A percentile compares a stretch with the other conserved stretches of the same genome.
Evolutionary conservation across 2,113 vertebrate species (phyloP).

Genomic region (Girardinichthys multiradiatus): DNA sequence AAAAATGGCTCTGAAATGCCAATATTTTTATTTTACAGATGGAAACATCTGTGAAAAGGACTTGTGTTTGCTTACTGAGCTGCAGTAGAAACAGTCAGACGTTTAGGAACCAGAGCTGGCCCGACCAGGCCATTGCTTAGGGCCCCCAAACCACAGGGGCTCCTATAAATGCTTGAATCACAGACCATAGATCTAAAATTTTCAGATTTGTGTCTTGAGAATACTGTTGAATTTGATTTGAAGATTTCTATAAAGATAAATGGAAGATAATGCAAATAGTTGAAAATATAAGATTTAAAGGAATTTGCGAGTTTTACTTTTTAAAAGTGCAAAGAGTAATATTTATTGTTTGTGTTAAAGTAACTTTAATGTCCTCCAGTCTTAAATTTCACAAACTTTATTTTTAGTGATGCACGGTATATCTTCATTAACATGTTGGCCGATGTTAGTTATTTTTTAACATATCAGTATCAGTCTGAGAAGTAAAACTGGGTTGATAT

Average conservation of each 20-base stretch:
- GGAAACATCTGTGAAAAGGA: not conserved
- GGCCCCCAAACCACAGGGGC: not conserved
- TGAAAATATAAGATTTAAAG: not conserved
- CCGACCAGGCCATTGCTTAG: not conserved
- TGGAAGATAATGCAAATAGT: too few species aligned
- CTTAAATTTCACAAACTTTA: too few species aligned
- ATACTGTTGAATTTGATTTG: not conserved
- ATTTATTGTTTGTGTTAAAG: not conserved
- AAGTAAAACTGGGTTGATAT: too few species aligned
- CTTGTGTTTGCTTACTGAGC: not conserved
- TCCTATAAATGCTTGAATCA: not conserved
- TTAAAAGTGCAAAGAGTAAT: not conserved
- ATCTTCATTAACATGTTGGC: too few species aligned
- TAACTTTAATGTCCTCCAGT: too few species aligned
- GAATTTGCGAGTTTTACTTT: too few species aligned
- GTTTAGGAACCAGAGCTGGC: not conserved
- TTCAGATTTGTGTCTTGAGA: not conserved
- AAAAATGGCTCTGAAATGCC: not conserved
- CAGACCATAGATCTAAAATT: not conserved
- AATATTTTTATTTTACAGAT: not conserved
- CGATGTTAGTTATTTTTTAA: too few species aligned
- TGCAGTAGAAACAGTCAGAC: not conserved
- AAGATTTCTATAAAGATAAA: not conserved
- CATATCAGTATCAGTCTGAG: too few species aligned
- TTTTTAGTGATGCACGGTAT: too few species aligned